Base-by-base conservation (phyloP, 1,140 invertebrate species). In the Druon quercuslanigerum region DNA sequence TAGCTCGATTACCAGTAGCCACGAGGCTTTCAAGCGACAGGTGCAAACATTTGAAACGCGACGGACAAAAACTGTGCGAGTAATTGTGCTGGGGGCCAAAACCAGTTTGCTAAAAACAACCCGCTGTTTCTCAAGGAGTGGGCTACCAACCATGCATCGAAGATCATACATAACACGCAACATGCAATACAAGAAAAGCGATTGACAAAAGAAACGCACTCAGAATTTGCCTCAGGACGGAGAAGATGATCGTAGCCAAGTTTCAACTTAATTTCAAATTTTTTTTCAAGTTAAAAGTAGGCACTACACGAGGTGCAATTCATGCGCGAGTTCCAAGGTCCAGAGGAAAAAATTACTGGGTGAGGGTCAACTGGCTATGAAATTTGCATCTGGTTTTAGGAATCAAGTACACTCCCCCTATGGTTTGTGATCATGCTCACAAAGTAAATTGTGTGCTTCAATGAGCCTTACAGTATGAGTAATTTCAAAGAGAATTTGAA, bases 71-170 rank as follows among this genome's bases (percentile, higher is more conserved):
- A 75, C 25, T 54, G 73, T 54, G 33, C 50, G 54, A 75, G 57
- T 66, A 79, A 76, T 76, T 72, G 70, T 57, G 70, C 70, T 72
- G 75, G 75, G 50, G 60, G 71, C 52, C 19, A 80, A 80, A 80
- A 80, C 79, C 79, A 74, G 79, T 80, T 77, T 80, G 79, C 79
- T 76, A 75, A 80, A 80, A 77, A 80, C 75, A 80, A 76, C 72
- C 73, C 75, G 70, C 56, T 74, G 70, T 74, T 79, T 75, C 56
- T 52, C 72, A 70, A 46, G 73, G 56, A 79, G 57, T 79, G 79
- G 74, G 75, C 79, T 80, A 80, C 79, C 76, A 76, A 80, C 77
- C 77, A 56, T 74, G 71, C 73, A 66, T 73, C 54, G 66, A 52
- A 60, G 40, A 71, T 60, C 66, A 70, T 75, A 77, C 72, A 77